Conservation (phyloP, 2,797 vertebrate species). For the Sitta carolinensis region DNA sequence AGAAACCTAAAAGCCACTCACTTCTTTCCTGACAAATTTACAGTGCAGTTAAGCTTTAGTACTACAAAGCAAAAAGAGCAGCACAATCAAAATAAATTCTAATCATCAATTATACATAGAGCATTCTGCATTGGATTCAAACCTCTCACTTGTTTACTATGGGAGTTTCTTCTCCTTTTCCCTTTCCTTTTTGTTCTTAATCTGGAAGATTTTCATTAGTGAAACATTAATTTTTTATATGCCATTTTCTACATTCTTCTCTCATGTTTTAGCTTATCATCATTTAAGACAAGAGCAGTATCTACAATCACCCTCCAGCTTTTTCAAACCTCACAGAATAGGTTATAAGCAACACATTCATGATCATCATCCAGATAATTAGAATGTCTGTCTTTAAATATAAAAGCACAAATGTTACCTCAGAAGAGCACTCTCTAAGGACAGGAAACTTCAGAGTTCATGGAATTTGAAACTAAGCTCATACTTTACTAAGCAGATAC, state of each 20-base stretch:
- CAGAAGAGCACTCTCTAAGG: conserved; percentile 24
- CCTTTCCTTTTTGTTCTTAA: conserved; percentile 20
- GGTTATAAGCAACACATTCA: conserved; percentile 66
- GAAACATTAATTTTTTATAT: conserved; percentile 57
- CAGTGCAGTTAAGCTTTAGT: neutral
- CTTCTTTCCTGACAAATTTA: neutral
- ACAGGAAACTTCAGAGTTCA: conserved; percentile 6
- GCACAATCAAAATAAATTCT: conserved; percentile 34
- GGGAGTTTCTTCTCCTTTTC: conserved; percentile 9
- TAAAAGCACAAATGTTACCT: conserved; percentile 45
- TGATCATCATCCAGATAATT: conserved; percentile 63
- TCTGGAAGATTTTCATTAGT: conserved; percentile 58
- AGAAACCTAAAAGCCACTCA: neutral
- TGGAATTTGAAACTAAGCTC: conserved; percentile 17
- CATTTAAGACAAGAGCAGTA: conserved; percentile 46
- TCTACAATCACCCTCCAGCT: conserved; percentile 57
- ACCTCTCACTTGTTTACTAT: conserved; percentile 36
- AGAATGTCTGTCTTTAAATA: conserved; percentile 61
- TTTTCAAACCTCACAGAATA: conserved; percentile 46
- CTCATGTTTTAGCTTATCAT: conserved; percentile 36
- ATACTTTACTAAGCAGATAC: neutral
- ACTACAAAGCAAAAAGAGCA: neutral
- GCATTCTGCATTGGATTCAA: neutral
- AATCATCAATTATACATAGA: conserved; percentile 48
- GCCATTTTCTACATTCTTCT: conserved; percentile 61